A percentile compares a stretch with the other conserved stretches of the same genome.
Conservation (phyloP, 2,888 invertebrate genomes). For the Trichopria drosophilae region DNA sequence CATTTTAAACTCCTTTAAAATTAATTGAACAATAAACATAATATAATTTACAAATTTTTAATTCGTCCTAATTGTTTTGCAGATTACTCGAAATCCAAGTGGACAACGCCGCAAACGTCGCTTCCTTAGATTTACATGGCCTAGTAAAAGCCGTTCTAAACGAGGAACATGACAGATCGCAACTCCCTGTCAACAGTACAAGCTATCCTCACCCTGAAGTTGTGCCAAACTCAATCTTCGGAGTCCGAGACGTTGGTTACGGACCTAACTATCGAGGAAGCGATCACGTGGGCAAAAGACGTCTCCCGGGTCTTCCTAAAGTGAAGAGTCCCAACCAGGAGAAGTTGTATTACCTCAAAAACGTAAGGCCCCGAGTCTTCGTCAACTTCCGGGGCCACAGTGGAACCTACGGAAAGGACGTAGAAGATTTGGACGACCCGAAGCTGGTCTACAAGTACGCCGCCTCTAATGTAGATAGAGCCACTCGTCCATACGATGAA, state of each 20-base stretch:
- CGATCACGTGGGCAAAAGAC: too few species aligned
- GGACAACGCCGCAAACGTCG: constrained; percentile 42
- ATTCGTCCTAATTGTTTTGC: too few species aligned
- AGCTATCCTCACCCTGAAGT: constrained; percentile 47
- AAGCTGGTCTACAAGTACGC: constrained; percentile 12
- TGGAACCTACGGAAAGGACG: constrained; percentile 42
- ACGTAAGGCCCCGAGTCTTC: constrained; percentile 47
- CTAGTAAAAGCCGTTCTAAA: constrained; percentile 47
- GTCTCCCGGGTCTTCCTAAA: too few species aligned
- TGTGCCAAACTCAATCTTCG: constrained; percentile 47
- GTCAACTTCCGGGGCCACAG: constrained; percentile 48
- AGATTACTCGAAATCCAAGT: constrained; percentile 52
- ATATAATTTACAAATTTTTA: not conserved
- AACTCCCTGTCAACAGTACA: constrained; percentile 1
- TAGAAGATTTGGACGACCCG: constrained; percentile 12
- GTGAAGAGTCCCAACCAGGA: constrained; percentile 40
- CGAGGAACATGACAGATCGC: constrained; percentile 29
- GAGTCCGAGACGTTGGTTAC: constrained; percentile 46
- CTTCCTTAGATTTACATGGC: constrained; percentile 43
- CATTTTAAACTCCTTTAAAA: too few species aligned
- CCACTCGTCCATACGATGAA: constrained; percentile 28
- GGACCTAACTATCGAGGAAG: too few species aligned
- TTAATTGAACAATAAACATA: too few species aligned
- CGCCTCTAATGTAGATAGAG: constrained; percentile 46
- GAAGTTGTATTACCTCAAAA: constrained; percentile 51